Percentiles rank a stretch among this genome's conserved stretches.
These are phyloP conservation scores for Helicorthomorpha holstii DNA, from an alignment of 1,140 invertebrate genomes.

Conservation along the genomic window DNA sequence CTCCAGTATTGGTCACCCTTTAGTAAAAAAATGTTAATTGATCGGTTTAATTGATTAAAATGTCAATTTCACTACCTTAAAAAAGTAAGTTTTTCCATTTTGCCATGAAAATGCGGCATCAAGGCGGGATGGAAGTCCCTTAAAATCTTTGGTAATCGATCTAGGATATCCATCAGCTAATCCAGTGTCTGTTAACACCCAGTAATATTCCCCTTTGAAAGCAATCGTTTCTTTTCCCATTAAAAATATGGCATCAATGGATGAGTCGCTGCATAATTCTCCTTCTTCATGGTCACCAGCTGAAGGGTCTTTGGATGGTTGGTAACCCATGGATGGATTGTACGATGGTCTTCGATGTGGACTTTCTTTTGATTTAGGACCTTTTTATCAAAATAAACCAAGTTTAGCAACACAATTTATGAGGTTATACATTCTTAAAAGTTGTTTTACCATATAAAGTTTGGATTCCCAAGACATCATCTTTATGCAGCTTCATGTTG, in stretches of 20 bases:
- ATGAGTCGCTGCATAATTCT: conserved; percentile 56
- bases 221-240: conserved; percentile 57
- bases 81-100: conserved; percentile 31
- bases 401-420: conserved; percentile 3
- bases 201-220: conserved; percentile 47
- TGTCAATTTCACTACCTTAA: conserved; percentile 20
- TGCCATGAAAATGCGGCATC: conserved; percentile 28
- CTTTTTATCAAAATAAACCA: conserved; percentile 3
- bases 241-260: conserved; percentile 66
- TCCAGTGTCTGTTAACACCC: conserved; percentile 53
- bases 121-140: conserved; percentile 24
- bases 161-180: conserved; percentile 65
- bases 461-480: conserved; percentile 31
- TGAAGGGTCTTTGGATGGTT: conserved; percentile 8
- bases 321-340: conserved; percentile 1
- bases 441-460: conserved; percentile 56
- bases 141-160: conserved; percentile 23
- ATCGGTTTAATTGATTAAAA: neutral
- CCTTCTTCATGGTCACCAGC: conserved; percentile 34
- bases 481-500: conserved; percentile 23
- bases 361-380: conserved; percentile 12
- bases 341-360: conserved; percentile 1
- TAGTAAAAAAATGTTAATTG: conserved; percentile 8
- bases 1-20: conserved; percentile 81
- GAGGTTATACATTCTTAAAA: neutral